phyloP scores from a whole-genome alignment of 2,888 invertebrate genomes.

The Sphaeridia pumilis region DNA sequence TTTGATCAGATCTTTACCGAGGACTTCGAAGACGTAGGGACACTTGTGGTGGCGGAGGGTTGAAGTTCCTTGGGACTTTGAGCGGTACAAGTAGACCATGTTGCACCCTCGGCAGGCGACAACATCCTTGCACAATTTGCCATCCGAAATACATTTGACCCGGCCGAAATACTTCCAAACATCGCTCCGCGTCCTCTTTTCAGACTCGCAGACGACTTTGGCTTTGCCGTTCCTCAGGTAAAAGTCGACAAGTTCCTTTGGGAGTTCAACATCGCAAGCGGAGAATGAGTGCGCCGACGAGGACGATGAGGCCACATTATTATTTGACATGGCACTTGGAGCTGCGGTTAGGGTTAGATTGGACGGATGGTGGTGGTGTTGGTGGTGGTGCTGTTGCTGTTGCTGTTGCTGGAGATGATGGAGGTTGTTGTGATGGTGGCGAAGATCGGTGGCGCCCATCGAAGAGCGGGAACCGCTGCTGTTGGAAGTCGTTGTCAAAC shows the following conservation, averaged over 20 bases:
- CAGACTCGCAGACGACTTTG: slow-evolving; percentile 22
- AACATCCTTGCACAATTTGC: slow-evolving; percentile 21
- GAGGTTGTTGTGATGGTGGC: too few relatives aligned
- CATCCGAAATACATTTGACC: slow-evolving; percentile 20
- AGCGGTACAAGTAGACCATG: slow-evolving; percentile 26
- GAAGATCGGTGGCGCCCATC: too few relatives aligned
- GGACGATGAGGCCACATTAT: not conserved
- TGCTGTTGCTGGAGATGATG: too few relatives aligned
- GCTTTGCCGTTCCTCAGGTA: slow-evolving; percentile 21
- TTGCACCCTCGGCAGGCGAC: slow-evolving; percentile 30
- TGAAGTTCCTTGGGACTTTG: slow-evolving; percentile 30
- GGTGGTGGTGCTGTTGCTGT: not conserved
- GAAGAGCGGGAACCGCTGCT: too few relatives aligned
- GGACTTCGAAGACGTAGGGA: slow-evolving; percentile 23
- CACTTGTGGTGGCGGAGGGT: slow-evolving; percentile 34
- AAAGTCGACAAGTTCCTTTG: slow-evolving; percentile 25
- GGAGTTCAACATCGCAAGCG: slow-evolving; percentile 14
- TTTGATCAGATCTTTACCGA: slow-evolving; percentile 18
- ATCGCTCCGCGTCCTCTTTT: slow-evolving; percentile 28
- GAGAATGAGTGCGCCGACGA: not conserved
- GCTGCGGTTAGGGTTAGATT: not conserved
- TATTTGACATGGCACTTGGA: not conserved
- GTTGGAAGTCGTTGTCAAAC: not conserved
- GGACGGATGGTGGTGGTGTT: not conserved
- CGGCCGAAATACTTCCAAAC: slow-evolving; percentile 34